phyloP scores from a whole-genome alignment of 2,797 vertebrate genomes.

The Sus cebifrons region DNA sequence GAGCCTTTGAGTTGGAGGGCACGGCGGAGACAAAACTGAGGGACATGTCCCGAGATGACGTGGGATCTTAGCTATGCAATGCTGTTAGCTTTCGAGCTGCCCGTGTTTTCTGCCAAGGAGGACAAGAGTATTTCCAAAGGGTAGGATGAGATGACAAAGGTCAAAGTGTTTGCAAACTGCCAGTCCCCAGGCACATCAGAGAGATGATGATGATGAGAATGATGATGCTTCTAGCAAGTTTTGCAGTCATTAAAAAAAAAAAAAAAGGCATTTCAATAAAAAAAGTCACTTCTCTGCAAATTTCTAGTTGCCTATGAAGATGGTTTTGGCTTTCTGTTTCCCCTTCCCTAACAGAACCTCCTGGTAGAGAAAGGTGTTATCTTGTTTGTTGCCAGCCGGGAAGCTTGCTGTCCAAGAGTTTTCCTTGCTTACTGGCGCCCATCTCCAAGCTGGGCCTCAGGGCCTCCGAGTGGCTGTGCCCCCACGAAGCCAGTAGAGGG shows the following conservation, averaged over 20 bases:
- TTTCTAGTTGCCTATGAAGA: background rate
- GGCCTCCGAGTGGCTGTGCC: background rate
- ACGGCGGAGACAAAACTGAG: background rate
- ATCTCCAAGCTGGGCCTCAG: background rate
- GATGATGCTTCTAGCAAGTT: background rate
- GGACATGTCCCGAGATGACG: background rate
- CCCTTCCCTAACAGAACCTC: background rate
- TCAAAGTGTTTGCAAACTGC: background rate
- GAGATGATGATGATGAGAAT: too few species aligned
- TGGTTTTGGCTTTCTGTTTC: background rate
- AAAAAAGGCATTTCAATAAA: too few species aligned
- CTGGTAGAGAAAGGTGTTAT: background rate
- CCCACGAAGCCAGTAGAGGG: background rate
- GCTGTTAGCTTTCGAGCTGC: too few species aligned
- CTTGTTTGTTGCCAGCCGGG: background rate
- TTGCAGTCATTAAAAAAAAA: background rate
- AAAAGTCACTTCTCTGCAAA: background rate
- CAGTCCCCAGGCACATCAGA: background rate
- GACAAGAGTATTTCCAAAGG: background rate
- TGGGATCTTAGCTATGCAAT: fast-evolving
- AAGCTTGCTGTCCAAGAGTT: background rate
- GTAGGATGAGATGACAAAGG: background rate
- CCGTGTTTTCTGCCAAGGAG: background rate
- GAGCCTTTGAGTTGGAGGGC: background rate
- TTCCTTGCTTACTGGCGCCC: background rate